Percentiles rank a stretch among this genome's conserved stretches.
Conservation (phyloP, 2,113 vertebrate genomes). For the Neogobius melanostomus region DNA sequence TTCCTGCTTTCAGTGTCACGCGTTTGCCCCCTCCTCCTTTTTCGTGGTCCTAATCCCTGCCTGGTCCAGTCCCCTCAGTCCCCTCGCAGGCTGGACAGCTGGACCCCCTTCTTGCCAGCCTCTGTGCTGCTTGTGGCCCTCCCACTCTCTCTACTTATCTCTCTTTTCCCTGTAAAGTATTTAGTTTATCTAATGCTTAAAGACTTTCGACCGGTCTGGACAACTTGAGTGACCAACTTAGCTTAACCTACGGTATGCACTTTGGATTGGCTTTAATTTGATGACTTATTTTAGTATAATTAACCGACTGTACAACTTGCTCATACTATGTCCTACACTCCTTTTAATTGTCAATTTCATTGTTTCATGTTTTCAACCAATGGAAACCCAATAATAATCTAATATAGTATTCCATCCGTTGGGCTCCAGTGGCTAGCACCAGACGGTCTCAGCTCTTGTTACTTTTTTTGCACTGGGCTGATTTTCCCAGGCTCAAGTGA, state of each 20-base stretch:
- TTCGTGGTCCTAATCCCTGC: slow-evolving; percentile 1
- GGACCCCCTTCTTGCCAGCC: slow-evolving; percentile 9
- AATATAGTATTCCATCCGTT: neutral
- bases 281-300: neutral
- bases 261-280: neutral
- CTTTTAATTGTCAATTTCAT: too few species aligned
- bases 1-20: neutral
- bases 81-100: neutral
- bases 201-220: slow-evolving; percentile 2
- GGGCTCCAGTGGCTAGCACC: slow-evolving; percentile 49
- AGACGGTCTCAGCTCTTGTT: slow-evolving; percentile 49
- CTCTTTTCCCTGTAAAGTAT: slow-evolving; percentile 1
- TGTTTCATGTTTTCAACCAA: too few species aligned
- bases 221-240: neutral
- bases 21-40: neutral
- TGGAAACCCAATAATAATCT: too few species aligned
- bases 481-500: slow-evolving; percentile 71
- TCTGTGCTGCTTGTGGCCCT: slow-evolving; percentile 21
- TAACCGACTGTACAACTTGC: too few species aligned
- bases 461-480: slow-evolving; percentile 65
- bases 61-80: neutral
- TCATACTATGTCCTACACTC: too few species aligned
- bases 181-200: neutral
- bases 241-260: slow-evolving; percentile 2
- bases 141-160: slow-evolving; percentile 16